Evolutionary conservation across 2,797 vertebrate genomes (phyloP).

Genomic region (Synanceia verrucosa): DNA sequence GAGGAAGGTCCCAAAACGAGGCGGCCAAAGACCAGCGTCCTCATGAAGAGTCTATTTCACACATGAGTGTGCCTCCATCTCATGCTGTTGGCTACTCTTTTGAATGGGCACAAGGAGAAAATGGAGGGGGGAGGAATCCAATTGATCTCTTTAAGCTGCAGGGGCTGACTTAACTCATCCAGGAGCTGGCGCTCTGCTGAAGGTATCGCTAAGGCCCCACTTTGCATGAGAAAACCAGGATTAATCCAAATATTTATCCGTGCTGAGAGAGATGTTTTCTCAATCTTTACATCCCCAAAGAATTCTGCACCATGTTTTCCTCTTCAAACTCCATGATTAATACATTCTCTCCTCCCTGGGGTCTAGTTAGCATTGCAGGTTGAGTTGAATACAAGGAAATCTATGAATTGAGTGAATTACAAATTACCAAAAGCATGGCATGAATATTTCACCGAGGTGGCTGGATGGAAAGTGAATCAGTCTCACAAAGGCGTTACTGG

Average conservation of each 20-base stretch:
- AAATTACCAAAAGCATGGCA: constrained; percentile 13
- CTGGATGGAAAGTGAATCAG: constrained; percentile 13
- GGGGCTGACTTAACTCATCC: constrained; percentile 76
- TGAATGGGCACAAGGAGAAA: constrained; percentile 66
- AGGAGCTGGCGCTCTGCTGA: constrained; percentile 63
- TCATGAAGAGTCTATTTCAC: constrained; percentile 84
- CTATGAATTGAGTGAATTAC: constrained; percentile 16
- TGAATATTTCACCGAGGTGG: constrained; percentile 35
- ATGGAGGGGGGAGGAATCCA: constrained; percentile 48
- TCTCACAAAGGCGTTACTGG: constrained; percentile 12
- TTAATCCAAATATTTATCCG: constrained; percentile 88
- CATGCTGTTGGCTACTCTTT: constrained; percentile 69
- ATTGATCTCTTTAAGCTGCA: constrained; percentile 80
- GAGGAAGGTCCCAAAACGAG: constrained; percentile 60
- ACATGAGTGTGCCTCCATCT: constrained; percentile 83
- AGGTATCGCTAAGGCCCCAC: constrained; percentile 70
- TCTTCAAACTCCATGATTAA: constrained; percentile 58
- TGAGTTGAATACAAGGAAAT: constrained; percentile 4
- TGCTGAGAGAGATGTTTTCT: constrained; percentile 82
- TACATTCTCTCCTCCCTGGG: constrained; percentile 15
- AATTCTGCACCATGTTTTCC: constrained; percentile 62
- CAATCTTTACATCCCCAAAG: constrained; percentile 73
- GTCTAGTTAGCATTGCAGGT: constrained; percentile 23
- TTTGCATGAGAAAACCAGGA: constrained; percentile 87
- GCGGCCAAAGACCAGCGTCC: constrained; percentile 60